Base-by-base conservation (phyloP, 1,140 invertebrate species). In the Philotrypesis tridentata region DNA sequence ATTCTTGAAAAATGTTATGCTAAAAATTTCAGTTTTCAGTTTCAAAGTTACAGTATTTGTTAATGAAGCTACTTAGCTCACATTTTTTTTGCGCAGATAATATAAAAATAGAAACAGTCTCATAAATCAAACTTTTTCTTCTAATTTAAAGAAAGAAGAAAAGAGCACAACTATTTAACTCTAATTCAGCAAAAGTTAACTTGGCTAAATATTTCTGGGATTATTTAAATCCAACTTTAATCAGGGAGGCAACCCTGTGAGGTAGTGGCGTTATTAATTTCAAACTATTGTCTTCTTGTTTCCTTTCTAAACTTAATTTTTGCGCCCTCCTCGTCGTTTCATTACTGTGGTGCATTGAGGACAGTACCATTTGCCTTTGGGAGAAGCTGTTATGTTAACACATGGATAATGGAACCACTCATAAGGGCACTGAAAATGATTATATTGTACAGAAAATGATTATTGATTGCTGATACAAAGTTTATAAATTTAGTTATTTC, bases 371-470 rank as follows among this genome's bases (percentile, higher is more conserved):
- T 99, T 99, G 63, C 98, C 98, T 92, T 98, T 98, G 0, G 98
- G 98, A 17, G 98, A 97, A 82, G 97, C 96, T 0, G 96, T 97
- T 82, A 99, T 97, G 71, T 97, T 97, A 65, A 99, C 98, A 91
- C 98, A 99, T 11, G 96, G 96, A 92, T 99, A 99, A 92, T 99
- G 98, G 92, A 99, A 99, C 98, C 98, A 99, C 91, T 99, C 98
- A 85, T 97, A 97, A 21, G 97, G 97, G 92, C 98, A 99, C 96
- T 97, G 92, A 80, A 87, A 78, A 84, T 67, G 68, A 73, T 12
- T 48, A 60, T 61, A 48, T n/a, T n/a, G n/a, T n/a, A n/a, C n/a
- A n/a, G n/a, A n/a, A n/a, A n/a, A n/a, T n/a, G 55, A 68, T 48
- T 17, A 37, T 55, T 80, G 12, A 79, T 31, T 37, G 21, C 68